Base-by-base conservation (phyloP, 2,888 invertebrate species). In the Conus canariensis region DNA sequence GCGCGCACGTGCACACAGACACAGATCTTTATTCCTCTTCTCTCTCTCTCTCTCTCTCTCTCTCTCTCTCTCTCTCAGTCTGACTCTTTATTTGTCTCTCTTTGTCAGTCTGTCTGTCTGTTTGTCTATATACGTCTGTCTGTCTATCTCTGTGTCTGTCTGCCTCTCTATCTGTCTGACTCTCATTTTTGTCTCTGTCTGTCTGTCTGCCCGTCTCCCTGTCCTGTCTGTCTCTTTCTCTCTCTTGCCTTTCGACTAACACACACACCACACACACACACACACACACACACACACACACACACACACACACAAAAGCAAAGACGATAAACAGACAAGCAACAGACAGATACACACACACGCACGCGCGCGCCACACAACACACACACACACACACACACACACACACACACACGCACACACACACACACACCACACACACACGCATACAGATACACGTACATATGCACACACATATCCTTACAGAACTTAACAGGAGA, bases 111-210 rank as follows among this genome's bases (percentile, higher is more conserved):
- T 70, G 19, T 70, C 70, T 70, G 19, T 70, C 70, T 70, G 3
- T 70, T 22, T 70, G 19, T 74, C 74, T 74, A 45, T 45, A 45
- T 45, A 0, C 25, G n/a, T 74, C 74, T 74, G n/a, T 74, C 74
- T 74, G 60, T 16, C 70, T 70, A 7, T 70, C 70, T 70, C 70
- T 82, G 82, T 82, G 82, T 82, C 30, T 82, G 82, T 82, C 30
- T 82, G 82, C 30, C 30, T 70, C 19, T 70, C 19, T 70, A 22
- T 70, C 7, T 70, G 70, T 70, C 19, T 70, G 70, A 19, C 12
- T 64, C 12, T 64, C 60, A n/a, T 60, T 10, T 64, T 10, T 64
- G 60, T 4, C 45, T 64, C 60, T 74, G 74, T 74, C 9, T 8
- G 19, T 74, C n/a, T 74, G 19, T 25, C n/a, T n/a, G 2, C 8